Evolutionary conservation across 2,888 invertebrate genomes (phyloP).

Genomic region (Bombylius discolor): DNA sequence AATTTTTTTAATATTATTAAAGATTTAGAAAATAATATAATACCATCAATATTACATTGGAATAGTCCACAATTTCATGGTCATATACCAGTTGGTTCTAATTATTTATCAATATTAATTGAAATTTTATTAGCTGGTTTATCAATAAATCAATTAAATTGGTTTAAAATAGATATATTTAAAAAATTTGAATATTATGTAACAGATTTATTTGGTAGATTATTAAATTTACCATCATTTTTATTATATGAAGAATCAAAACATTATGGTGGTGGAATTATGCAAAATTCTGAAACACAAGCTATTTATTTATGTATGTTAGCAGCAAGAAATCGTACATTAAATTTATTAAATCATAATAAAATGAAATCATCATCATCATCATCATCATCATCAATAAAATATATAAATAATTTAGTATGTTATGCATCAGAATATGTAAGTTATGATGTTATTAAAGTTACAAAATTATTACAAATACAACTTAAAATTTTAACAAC

Average conservation of each 20-base stretch:
- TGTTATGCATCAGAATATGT: constrained; percentile 5
- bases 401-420: background rate
- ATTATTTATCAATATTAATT: background rate
- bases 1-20: background rate
- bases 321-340: constrained; percentile 3
- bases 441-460: constrained; percentile 4
- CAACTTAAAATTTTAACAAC: background rate
- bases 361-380: too few relatives aligned
- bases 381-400: background rate
- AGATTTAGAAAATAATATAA: background rate
- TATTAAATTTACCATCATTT: constrained; percentile 60
- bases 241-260: constrained; percentile 53
- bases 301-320: constrained; percentile 4
- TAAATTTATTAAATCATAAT: background rate
- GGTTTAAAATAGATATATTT: background rate
- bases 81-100: background rate
- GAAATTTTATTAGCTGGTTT: background rate
- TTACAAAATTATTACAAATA: background rate
- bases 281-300: constrained; percentile 37
- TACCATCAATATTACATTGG: background rate
- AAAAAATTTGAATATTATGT: background rate
- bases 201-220: constrained; percentile 14
- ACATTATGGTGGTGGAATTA: constrained; percentile 62
- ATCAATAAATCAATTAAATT: background rate
- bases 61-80: background rate